Base-by-base conservation (phyloP, 2,888 invertebrate species). In the Cephus sareptanus region DNA sequence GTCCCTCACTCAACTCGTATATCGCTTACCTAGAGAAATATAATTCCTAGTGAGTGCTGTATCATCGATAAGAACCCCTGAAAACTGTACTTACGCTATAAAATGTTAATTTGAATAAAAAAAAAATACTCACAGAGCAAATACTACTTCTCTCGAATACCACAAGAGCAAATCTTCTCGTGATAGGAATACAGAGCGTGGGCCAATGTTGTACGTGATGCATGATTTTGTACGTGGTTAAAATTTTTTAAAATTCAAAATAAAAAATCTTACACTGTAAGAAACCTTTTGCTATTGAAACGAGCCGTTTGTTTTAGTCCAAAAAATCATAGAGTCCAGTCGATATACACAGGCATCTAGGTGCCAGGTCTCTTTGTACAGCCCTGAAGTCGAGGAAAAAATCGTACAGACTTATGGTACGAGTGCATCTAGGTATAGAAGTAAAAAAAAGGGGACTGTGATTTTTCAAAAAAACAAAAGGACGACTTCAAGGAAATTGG, bases 331-430 rank as follows among this genome's bases (percentile, higher is more conserved):
- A 9, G 15, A 56, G 6, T 56, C 2, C 23, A 9, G 23, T 23
- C 23, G 9, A 56, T 15, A 40, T 23, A 40, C 15, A 40, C 15
- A 6, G 6, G 40, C 9, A 9, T 56, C 6, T 23, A 23, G 40
- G 1, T 23, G 34, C 69, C 68, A 30, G 31, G 35, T 77, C 75
- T 73, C 69, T 81, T 80, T 80, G 80, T 77, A 80, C 81, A 81
- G 79, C 81, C 81, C 81, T 81, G 75, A 70, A 68, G 76, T 69
- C 30, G 35, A 74, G 75, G 73, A 70, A 40, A 40, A 40, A 15
- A 40, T 40, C 15, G 15, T 40, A 40, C 40, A 56, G 2, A 56
- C 40, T 23, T 9, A 40, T 23, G 23, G 4, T 56, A 56, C 23
- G 23, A 23, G 40, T 23, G 23, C 0, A 23, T 56, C 40, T 23